These are phyloP conservation scores for Ichneumoninae sp. DNA, from an alignment of 2,888 invertebrate species.

Conservation along the genomic window DNA sequence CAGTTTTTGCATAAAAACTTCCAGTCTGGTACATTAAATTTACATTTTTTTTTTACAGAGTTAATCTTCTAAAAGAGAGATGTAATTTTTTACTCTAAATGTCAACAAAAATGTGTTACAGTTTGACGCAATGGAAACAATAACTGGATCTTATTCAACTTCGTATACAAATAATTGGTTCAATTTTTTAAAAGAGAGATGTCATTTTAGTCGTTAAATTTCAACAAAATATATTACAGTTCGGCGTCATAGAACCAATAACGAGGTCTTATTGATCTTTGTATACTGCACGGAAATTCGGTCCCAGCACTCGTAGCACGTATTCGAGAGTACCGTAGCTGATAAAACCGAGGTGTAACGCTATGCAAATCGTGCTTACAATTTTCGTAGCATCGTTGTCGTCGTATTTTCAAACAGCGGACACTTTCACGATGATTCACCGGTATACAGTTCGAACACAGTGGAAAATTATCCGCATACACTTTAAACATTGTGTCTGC, in stretches of 20 bases:
- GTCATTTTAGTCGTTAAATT: too few relatives aligned
- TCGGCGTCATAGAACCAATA: neutral
- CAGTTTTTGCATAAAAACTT: too few relatives aligned
- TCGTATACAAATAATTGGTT: too few relatives aligned
- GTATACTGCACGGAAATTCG: neutral
- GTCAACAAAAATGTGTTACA: too few relatives aligned
- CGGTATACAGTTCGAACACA: neutral
- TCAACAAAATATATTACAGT: too few relatives aligned
- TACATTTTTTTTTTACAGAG: too few relatives aligned
- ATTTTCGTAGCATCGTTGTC: neutral
- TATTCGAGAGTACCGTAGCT: neutral
- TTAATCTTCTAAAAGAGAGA: too few relatives aligned
- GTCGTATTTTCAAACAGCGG: neutral
- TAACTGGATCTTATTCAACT: too few relatives aligned
- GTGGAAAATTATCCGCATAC: neutral
- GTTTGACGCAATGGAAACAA: too few relatives aligned
- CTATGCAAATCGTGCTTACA: constrained; percentile 21
- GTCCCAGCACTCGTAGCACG: neutral
- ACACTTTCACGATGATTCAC: constrained; percentile 42
- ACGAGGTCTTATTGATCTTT: neutral
- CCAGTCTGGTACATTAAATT: too few relatives aligned
- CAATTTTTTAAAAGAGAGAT: too few relatives aligned
- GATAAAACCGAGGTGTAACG: neutral
- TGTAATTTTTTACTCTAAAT: too few relatives aligned
- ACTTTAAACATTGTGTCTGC: neutral